Base-by-base conservation (phyloP, 2,113 vertebrate species). In the Ploceus nigricollis region DNA sequence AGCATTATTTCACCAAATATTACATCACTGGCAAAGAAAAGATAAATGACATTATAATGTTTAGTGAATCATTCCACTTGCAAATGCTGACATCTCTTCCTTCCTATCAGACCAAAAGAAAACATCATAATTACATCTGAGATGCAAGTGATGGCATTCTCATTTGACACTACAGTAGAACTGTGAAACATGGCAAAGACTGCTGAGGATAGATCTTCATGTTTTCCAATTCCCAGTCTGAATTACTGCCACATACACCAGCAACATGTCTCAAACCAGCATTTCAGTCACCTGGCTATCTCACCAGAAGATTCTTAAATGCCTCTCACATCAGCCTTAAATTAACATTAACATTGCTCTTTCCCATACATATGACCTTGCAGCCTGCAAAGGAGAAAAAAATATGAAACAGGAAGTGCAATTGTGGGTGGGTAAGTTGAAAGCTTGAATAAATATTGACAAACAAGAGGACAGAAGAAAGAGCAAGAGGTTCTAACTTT, bases 11-110 rank as follows among this genome's bases (percentile, higher is more conserved):
- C 63, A 56, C 68, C 58, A 80, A 86, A 89, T 89, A 96, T 66
- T 83, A 60, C 54, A 86, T 37, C 69, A 44, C 11, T 21, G 22
- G 31, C 33, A 92, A 92, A 82, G 66, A 90, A 87, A 86, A 82
- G 82, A 56, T n/a, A 92, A 86, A 82, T 64, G 57, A 58, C 86
- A 90, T 86, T 54, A 40, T 83, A 72, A 70, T 23, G 23, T 35
- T 77, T 65, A 77, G 58, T 95, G 93, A 95, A 83, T 95, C 87
- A 92, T 63, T 69, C 70, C 66, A 28, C 40, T 70, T 80, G 45
- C 54, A 89, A 90, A 61, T 30, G 50, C 83, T 86, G 58, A 83
- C 71, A 94, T 28, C 28, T 69, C n/a, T 86, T 89, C 56, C 63
- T 94, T 82, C 72, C 58, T 83, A 40, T 81, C 63, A 89, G 50